Base-by-base conservation (phyloP, 2,797 vertebrate genomes). In the Poecile montanus region DNA sequence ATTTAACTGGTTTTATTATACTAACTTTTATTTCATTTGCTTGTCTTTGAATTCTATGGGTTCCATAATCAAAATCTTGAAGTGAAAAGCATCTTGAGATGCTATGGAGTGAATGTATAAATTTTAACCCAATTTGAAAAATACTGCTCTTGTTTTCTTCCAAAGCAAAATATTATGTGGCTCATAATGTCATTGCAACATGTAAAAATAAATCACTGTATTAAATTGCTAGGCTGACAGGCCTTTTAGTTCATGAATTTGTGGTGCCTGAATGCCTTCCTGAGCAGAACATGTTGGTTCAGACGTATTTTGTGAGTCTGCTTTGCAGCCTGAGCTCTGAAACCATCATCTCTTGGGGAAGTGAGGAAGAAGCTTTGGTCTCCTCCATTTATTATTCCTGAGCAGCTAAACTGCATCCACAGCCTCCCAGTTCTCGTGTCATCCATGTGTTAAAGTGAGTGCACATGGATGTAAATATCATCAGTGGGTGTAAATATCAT, bases 1-100 rank as follows among this genome's bases (percentile, higher is more conserved):
- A 66, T 44, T 91, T 94, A 88, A 32, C 65, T 75, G 60, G 32
- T 70, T 95, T 91, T 91, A 66, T 91, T 72, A 51, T 60, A 88
- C 86, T 83, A 89, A 68, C 84, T 85, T 92, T 77, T 88, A 80
- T 94, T 95, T 95, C 26, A 61, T 74, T 83, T 88, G 21, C 61
- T 92, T 66, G 61, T 93, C 78, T 91, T 89, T 85, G 89, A 93
- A 65, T 77, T 91, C 68, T 68, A 2, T 60, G 48, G 44, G 32
- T 80, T 84, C 57, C 20, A 18, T 82, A 91, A 89, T 70, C 45
- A 88, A 92, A 96, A 95, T 86, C 76, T 75, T 56, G 30, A 88
- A 68, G 58, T 34, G 80, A 70, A 91, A 89, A 85, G 19, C 75
- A 78, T n/a, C 60, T 85, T 70, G 79, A 89, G 60, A 85, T 48